phyloP scores from a whole-genome alignment of 2,113 vertebrate species.

The Clinocottus analis region DNA sequence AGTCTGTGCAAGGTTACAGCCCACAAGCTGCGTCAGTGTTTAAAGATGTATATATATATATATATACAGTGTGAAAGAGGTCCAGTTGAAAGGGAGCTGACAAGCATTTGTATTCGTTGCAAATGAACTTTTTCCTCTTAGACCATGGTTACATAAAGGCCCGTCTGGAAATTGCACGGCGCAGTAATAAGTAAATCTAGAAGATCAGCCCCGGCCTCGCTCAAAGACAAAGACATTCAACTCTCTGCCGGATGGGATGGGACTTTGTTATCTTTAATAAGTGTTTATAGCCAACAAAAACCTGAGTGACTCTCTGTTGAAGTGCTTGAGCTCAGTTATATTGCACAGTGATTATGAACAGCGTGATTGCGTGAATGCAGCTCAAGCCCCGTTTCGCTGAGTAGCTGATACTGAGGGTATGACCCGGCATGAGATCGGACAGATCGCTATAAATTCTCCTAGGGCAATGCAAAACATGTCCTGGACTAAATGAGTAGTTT shows the following conservation, averaged over 20 bases:
- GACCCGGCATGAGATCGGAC: background rate
- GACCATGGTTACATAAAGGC: conserved; percentile 21
- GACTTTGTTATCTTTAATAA: conserved; percentile 15
- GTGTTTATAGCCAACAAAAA: conserved; percentile 4
- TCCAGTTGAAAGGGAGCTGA: background rate
- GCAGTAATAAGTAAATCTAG: background rate
- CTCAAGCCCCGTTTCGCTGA: background rate
- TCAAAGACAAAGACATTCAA: background rate
- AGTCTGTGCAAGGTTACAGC: conserved; percentile 2
- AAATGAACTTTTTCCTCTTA: conserved; percentile 9
- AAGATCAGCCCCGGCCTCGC: background rate
- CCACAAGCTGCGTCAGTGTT: background rate
- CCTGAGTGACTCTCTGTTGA: background rate
- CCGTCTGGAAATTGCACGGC: background rate
- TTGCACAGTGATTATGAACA: background rate
- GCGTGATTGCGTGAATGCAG: background rate
- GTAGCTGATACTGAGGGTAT: background rate
- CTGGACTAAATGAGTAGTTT: background rate
- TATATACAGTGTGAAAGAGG: background rate
- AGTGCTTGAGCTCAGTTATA: background rate
- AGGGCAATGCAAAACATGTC: background rate
- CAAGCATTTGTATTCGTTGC: background rate
- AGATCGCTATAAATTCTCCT: background rate
- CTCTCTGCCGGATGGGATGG: background rate
- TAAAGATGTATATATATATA: background rate